Evolutionary conservation across 2,113 vertebrate genomes (phyloP), one percentile per base, ranked within the genome.

Genomic region (Coreoperca whiteheadi): DNA sequence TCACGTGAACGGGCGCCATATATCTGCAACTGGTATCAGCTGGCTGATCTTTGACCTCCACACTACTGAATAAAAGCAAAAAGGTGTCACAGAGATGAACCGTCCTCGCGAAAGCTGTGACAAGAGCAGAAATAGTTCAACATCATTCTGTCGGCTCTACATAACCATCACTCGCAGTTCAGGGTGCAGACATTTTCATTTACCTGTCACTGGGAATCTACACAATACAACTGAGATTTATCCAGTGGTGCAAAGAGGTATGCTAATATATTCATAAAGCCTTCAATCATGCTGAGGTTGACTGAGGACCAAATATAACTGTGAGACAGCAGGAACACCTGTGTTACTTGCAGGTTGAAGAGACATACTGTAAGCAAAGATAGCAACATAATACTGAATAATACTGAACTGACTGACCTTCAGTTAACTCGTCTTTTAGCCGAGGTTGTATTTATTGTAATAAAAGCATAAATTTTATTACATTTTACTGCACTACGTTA

Each of bases 161-260:
- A 30, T 43, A 48, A 72, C 72, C 67, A 74, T 59, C 43, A 32
- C 2, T 84, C 64, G n/a, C n/a, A 66, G 51, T 30, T 66, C 41
- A n/a, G 34, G 46, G 41, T 23, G 43, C 63, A 50, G 77, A 59
- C 61, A 46, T 54, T 75, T 78, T 57, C 57, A 81, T 53, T 74
- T 66, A 28, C 2, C 69, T 37, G 69, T 59, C 32, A 32, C n/a
- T 63, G 65, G 21, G 50, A 72, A 54, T 73, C 32, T 2, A 20
- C 59, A 54, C 28, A 4, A 61, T 20, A 30, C 37, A 54, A 21
- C 53, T 0, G 21, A n/a, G 68, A 79, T 74, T 57, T 50, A 81
- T 54, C 64, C 48, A 56, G 28, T 1, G 23, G 43, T 46, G 79
- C 50, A 51, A 21, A 32, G 37, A 71, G 37, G 60, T 63, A 20